Evolutionary conservation across 2,888 invertebrate genomes (phyloP), one percentile per base, ranked within the genome.

Genomic region (Tetragonula carbonaria): DNA sequence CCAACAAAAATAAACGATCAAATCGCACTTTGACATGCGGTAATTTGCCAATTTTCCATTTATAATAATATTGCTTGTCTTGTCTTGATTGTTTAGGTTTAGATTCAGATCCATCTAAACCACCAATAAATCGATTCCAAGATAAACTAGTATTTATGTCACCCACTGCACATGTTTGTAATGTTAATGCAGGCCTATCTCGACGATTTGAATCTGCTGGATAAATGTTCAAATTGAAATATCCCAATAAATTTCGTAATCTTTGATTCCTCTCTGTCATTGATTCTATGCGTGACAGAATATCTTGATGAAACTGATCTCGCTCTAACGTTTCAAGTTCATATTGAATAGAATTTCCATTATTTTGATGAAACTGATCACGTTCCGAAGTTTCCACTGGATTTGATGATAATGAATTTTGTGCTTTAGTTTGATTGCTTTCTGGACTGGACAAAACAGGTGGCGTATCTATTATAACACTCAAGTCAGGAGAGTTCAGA

Each of bases 1-100:
- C 98, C 94, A 99, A 95, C 67, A 99, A 95, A 88, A 98, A 98
- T 74, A 99, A 95, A 68, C 99, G 96, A 94, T 99, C 99, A 96
- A 99, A 97, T 75, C 97, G 96, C 57, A 99, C 96, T 95, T 98
- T 98, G 0, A 98, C 94, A 90, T 96, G 96, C 65, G 87, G 94
- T 59, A 94, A 88, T 67, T 91, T 92, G 13, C 94, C 93, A 62
- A 97, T 92, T 94, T 96, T 97, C 92, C 97, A 96, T 92, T 97
- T 97, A 95, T 98, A 98, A 94, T 97, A 98, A 92, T 96, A 75
- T 75, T 75, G 74, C 23, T 75, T 75, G 53, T 75, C 74, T 67
- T 75, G 96, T 81, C 93, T 93, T 23, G 94, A 94, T 33, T 92
- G 91, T 76, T 95, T 96, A 63, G 95, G 95, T 93, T 96, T 96